A percentile compares a stretch with the other conserved stretches of the same genome.
phyloP scores from a whole-genome alignment of 2,888 invertebrate species.

The Drosophila silvestris region DNA sequence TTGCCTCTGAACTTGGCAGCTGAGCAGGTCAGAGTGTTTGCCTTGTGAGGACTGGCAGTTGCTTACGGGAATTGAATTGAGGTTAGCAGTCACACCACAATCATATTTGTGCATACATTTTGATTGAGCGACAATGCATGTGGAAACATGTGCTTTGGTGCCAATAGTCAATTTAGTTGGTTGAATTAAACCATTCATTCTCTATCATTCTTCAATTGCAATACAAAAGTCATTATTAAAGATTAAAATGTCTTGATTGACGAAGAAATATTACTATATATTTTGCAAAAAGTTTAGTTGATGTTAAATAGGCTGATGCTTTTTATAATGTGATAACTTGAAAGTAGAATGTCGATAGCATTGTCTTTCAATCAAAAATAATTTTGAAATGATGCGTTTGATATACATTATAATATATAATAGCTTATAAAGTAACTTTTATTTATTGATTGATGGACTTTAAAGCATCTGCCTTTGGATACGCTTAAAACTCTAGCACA shows the following conservation, averaged over 20 bases:
- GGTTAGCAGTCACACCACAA: constrained; percentile 33
- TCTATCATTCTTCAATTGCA: neutral
- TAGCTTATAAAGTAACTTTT: neutral
- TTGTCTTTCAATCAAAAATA: neutral
- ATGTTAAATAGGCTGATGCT: neutral
- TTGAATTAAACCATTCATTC: too few species aligned
- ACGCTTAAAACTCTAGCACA: neutral
- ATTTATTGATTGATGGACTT: neutral
- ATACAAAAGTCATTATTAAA: too few species aligned
- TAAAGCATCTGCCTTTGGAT: constrained; percentile 1
- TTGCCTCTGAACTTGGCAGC: constrained; percentile 60
- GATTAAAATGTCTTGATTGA: neutral
- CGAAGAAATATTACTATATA: neutral
- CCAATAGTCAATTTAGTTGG: neutral
- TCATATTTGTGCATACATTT: constrained; percentile 41
- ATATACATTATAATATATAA: neutral
- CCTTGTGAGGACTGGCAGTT: constrained; percentile 27
- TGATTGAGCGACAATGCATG: constrained; percentile 42
- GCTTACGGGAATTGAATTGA: constrained; percentile 54
- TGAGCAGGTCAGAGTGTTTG: constrained; percentile 24
- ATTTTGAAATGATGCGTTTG: neutral
- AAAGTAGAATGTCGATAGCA: neutral
- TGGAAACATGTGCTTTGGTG: neutral
- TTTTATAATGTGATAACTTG: too few species aligned
- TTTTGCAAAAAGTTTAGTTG: neutral